Evolutionary conservation across 2,797 vertebrate genomes (phyloP).

Genomic region (Enoplosus armatus): DNA sequence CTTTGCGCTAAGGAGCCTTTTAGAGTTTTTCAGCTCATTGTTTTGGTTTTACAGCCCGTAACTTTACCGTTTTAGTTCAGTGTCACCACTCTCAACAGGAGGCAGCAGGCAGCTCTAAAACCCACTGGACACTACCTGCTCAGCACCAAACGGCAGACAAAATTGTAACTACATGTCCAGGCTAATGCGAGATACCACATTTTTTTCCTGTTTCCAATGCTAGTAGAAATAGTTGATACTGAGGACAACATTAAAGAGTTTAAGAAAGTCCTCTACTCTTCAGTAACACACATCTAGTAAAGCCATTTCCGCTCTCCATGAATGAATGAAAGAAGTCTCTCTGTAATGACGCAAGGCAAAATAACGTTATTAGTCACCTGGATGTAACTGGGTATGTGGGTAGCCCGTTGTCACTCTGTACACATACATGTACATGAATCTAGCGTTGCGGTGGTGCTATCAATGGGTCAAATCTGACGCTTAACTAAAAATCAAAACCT

Average conservation of each 20-base stretch:
- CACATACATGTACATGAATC: background rate
- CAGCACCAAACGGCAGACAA: background rate
- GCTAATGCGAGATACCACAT: background rate
- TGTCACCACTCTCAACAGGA: background rate
- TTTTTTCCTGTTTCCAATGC: background rate
- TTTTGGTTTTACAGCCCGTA: background rate
- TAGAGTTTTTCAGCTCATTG: background rate
- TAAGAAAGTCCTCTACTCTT: background rate
- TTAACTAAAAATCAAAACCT: background rate
- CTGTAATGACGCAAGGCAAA: background rate
- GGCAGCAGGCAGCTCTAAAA: background rate
- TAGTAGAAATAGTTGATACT: background rate
- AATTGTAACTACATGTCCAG: background rate
- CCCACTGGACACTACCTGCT: background rate
- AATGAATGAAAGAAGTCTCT: background rate
- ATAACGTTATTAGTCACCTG: background rate
- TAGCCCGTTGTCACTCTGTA: too few species aligned
- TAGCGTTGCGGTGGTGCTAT: background rate
- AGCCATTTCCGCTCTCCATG: background rate
- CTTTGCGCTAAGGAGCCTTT: background rate
- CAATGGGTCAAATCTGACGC: background rate
- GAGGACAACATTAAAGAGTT: background rate
- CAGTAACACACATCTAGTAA: background rate
- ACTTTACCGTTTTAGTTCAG: background rate
- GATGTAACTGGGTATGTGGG: too few species aligned